A percentile compares a stretch with the other conserved stretches of the same genome.
These are phyloP conservation scores for Florisuga fusca DNA, from an alignment of 2,797 vertebrate species.

Conservation along the genomic window DNA sequence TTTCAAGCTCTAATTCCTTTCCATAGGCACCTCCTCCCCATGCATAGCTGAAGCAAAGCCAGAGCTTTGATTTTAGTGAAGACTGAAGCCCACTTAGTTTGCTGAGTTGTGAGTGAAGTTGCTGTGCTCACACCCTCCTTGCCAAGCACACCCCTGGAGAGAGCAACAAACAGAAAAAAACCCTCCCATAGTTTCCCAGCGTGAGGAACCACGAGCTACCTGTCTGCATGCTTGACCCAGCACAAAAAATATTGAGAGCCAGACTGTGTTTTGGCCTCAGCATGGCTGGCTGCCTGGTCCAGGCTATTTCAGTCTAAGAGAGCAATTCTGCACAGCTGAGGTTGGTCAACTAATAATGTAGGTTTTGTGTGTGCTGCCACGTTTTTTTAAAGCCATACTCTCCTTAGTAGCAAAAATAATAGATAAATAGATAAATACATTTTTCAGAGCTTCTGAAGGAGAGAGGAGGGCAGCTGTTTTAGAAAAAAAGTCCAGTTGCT, in stretches of 20 bases:
- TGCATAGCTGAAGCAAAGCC: conserved; percentile 4
- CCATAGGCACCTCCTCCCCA: neutral
- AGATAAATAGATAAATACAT: neutral
- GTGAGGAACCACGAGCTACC: neutral
- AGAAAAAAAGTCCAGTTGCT: neutral
- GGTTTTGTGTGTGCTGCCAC: fast-evolving
- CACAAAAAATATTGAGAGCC: neutral
- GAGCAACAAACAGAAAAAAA: neutral
- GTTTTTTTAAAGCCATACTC: neutral
- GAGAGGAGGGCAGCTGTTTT: fast-evolving
- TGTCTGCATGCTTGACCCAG: neutral
- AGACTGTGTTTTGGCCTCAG: neutral
- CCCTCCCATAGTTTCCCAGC: neutral
- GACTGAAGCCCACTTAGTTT: neutral
- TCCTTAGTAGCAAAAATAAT: neutral
- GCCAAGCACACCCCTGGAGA: neutral
- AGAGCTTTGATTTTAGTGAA: conserved; percentile 9
- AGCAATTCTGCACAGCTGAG: neutral
- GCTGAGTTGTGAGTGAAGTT: neutral
- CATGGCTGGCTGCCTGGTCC: neutral
- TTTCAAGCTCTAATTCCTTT: conserved; percentile 50
- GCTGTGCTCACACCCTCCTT: fast-evolving
- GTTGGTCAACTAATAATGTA: neutral
- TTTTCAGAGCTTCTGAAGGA: neutral
- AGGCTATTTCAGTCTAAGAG: neutral